Base-by-base conservation (phyloP, 2,797 vertebrate species). In the Sarcophilus harrisii region DNA sequence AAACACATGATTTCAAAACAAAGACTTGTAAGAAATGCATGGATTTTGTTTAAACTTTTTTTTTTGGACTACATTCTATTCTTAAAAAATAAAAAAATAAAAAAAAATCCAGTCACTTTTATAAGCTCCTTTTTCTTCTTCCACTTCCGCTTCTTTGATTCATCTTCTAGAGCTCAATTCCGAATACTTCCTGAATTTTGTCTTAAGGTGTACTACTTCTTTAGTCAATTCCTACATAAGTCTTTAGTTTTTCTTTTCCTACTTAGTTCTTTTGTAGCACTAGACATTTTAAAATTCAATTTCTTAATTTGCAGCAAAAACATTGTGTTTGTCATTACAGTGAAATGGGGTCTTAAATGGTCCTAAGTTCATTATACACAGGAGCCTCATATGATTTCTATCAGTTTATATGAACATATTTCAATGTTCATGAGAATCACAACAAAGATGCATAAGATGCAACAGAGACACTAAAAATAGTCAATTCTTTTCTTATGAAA, bases 1-100 rank as follows among this genome's bases (percentile, higher is more conserved):
- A 98, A 96, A 95, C 95, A 94, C 92, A 97, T 97, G 97, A 97
- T 96, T 96, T 94, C 81, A 96, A 97, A 98, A 98, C 97, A 97
- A 97, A 97, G 98, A 98, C 97, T 97, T 94, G 81, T 95, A 97
- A 97, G 95, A 97, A 97, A 96, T 96, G 97, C 92, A 96, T 95
- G 97, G 96, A 93, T 95, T 96, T 97, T 49, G 73, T 49, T 87
- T 87, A 87, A 49, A 45, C 38, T 87, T 87, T 87, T 87, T 87
- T 93, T 90, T 95, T 45, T 93, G 96, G 95, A 96, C 73, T 24
- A 38, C 60, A 93, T 90, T 91, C 95, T 97, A n/a, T 90, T 97
- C 93, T 95, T 93, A 91, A 38, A 97, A 66, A 62, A 32, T 97
- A 94, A 91, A 38, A 97, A 66, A 60, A 32, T 97, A 73, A 73